phyloP scores from a whole-genome alignment of 2,113 vertebrate species.

The Hippopotamus amphibius region DNA sequence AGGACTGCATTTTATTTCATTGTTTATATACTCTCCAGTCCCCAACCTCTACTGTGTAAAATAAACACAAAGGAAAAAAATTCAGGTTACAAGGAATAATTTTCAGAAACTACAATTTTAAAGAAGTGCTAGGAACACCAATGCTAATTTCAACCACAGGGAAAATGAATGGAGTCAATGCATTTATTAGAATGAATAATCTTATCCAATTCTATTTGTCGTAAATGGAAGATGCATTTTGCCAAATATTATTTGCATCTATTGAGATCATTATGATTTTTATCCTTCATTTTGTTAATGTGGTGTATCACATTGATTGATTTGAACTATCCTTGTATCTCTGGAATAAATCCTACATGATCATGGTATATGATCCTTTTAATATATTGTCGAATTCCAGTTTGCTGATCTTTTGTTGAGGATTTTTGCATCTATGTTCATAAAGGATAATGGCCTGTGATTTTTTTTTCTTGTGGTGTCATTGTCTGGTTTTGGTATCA shows the following conservation, averaged over 20 bases:
- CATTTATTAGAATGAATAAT: constrained; percentile 13
- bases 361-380: neutral
- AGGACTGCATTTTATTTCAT: neutral
- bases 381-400: neutral
- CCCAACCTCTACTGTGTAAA: neutral
- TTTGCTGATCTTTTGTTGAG: neutral
- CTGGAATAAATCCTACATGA: neutral
- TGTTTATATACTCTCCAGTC: neutral
- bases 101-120: constrained; percentile 12
- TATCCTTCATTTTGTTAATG: neutral
- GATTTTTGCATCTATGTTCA: neutral
- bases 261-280: neutral
- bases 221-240: neutral
- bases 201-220: neutral
- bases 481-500: neutral
- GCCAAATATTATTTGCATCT: neutral
- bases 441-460: neutral
- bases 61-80: constrained; percentile 45
- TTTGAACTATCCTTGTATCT: neutral
- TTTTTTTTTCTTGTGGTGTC: neutral
- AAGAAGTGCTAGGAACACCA: neutral
- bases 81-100: constrained; percentile 21
- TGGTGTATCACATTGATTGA: neutral
- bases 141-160: neutral
- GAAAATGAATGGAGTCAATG: neutral